phyloP scores from a whole-genome alignment of 2,113 vertebrate species.

The Erpornis zantholeuca region DNA sequence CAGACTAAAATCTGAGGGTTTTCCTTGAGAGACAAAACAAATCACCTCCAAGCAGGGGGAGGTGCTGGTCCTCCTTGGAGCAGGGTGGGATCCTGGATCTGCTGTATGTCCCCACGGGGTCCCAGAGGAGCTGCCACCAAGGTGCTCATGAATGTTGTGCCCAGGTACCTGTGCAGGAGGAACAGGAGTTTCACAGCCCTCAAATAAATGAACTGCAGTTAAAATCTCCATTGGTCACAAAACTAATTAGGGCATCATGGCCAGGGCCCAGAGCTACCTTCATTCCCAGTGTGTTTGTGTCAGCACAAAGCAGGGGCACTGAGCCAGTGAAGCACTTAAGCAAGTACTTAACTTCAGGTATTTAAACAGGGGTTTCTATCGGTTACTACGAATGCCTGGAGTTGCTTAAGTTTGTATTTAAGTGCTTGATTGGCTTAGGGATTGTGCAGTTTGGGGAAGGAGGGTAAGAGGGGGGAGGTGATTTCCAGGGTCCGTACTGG shows the following conservation, averaged over 20 bases:
- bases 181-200: background rate
- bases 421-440: background rate
- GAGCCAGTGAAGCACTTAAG: background rate
- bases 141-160: background rate
- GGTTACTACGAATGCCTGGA: background rate
- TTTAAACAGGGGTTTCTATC: background rate
- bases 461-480: background rate
- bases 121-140: background rate
- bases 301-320: background rate
- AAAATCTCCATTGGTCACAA: background rate
- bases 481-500: fast-evolving
- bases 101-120: background rate
- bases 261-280: background rate
- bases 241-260: background rate
- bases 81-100: background rate
- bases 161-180: background rate
- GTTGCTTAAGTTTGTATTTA: background rate
- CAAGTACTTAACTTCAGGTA: background rate
- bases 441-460: background rate
- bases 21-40: background rate
- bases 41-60: background rate
- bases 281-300: background rate
- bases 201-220: background rate
- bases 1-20: background rate
- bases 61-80: background rate